Conservation (phyloP, 2,797 vertebrate species). For the Dryobates pubescens region DNA sequence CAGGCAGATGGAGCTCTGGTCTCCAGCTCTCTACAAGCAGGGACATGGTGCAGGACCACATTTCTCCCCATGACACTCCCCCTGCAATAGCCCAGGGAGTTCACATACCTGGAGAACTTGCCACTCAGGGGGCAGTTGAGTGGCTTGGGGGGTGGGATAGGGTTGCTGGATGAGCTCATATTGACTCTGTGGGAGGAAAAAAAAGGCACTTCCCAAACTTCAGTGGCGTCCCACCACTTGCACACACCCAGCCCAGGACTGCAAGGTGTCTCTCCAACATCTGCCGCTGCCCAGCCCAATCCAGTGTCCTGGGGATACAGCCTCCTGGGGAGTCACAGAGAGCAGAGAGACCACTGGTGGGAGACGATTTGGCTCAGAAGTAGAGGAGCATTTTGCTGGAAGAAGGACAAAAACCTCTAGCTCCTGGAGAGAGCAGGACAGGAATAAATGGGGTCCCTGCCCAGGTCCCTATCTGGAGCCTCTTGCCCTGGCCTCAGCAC, state of each 20-base stretch:
- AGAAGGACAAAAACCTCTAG: background rate
- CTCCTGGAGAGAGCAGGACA: background rate
- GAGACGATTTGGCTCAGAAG: background rate
- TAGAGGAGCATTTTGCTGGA: background rate
- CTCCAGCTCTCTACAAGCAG: background rate
- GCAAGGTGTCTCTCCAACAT: background rate
- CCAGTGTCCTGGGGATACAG: background rate
- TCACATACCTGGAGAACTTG: background rate
- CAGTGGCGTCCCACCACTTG: background rate
- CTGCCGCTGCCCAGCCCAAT: background rate
- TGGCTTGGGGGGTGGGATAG: rapidly evolving
- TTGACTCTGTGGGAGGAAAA: background rate
- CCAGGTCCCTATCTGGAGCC: background rate
- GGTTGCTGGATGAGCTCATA: background rate
- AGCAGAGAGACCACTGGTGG: background rate
- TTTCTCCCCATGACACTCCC: background rate
- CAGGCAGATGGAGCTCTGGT: background rate
- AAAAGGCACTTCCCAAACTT: conserved; percentile 52
- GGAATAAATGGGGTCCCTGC: background rate
- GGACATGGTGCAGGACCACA: rapidly evolving
- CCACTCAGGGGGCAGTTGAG: background rate
- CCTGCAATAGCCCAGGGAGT: background rate
- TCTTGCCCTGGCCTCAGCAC: background rate
- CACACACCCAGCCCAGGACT: background rate
- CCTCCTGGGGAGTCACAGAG: background rate